Base-by-base conservation (phyloP, 2,797 vertebrate genomes). In the Pempheris klunzingeri region DNA sequence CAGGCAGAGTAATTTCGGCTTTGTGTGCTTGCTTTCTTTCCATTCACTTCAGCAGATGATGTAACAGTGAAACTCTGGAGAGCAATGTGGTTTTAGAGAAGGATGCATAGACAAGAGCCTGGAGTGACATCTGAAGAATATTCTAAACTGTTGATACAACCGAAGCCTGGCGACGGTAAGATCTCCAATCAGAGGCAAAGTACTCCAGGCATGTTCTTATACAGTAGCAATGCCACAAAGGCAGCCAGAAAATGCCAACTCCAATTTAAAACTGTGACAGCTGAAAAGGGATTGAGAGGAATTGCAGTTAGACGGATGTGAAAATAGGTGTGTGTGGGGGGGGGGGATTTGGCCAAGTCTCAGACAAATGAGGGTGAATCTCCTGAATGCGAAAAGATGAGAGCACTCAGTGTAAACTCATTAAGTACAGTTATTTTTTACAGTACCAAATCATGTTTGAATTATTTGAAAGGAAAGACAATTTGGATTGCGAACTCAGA, bases 111-210 rank as follows among this genome's bases (percentile, higher is more conserved):
- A 77, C 68, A 65, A 76, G 71, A 84, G 80, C 72, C 69, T 85
- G 85, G 80, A 93, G 79, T 81, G 75, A 89, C 83, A 90, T 87
- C 83, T 82, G 77, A 93, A 83, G 79, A 90, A 87, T 77, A 77
- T 85, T 86, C 63, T 62, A 62, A 77, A 71, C 64, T 69, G 83
- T 66, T 89, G 81, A 90, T 85, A 61, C 50, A 86, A 77, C 75
- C 75, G 67, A 80, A 81, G 83, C 72, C 68, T 72, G 68, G 76
- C 49, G 71, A 86, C 73, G 64, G 79, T 80, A 60, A 85, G 81
- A 84, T 92, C 86, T 82, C 55, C 74, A 78, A 90, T 87, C 85
- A 89, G 80, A 87, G 71, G 38, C 76, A 69, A 81, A 88, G 58
- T 52, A 87, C 86, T 83, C 26, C 76, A 60, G 89, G 88, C 89